Conservation (phyloP, 2,113 vertebrate species). For the Microtus richardsoni region DNA sequence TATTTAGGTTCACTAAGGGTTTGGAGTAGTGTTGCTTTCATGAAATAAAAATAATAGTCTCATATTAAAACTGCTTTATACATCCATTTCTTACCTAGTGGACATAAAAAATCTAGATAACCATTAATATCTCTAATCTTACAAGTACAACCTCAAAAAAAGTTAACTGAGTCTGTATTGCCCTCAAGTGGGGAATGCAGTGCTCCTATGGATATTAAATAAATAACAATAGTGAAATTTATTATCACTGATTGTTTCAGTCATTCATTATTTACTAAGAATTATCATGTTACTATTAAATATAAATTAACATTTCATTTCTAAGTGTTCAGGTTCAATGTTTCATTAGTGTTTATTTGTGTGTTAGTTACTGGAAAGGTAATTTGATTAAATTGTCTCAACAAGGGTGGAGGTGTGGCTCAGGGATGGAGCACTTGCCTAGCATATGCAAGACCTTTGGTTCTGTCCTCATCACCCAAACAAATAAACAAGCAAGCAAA, state of each 20-base stretch:
- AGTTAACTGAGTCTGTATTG: neutral
- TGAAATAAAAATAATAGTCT: conserved; percentile 9
- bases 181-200: neutral
- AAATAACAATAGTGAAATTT: neutral
- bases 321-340: neutral
- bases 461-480: neutral
- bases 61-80: conserved; percentile 2
- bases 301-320: neutral
- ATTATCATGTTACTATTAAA: neutral
- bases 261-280: neutral
- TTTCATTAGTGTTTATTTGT: neutral
- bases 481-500: neutral
- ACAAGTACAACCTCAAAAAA: neutral
- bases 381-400: neutral
- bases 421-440: neutral
- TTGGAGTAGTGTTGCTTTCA: neutral
- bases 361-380: neutral
- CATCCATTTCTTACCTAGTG: neutral
- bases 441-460: neutral
- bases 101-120: neutral
- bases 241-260: neutral
- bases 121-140: neutral
- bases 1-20: conserved; percentile 12
- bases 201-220: neutral
- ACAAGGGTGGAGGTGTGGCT: neutral